Evolutionary conservation across 2,113 vertebrate species (phyloP).

Genomic region (Entelurus aequoreus): DNA sequence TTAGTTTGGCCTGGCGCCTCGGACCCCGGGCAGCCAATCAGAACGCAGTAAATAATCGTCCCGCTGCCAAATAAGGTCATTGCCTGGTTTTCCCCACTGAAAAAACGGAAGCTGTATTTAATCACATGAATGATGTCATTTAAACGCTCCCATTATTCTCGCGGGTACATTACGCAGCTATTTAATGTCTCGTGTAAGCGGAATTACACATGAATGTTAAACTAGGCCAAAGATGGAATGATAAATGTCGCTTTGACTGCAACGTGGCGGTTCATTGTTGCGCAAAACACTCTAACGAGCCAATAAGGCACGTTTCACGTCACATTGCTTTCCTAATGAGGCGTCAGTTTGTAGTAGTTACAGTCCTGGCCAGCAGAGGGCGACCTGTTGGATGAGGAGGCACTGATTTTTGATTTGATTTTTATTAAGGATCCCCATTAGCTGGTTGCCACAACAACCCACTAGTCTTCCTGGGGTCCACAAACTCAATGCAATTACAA

Average conservation of each 20-base stretch:
- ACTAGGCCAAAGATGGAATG: not conserved
- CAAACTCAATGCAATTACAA: too few relatives aligned
- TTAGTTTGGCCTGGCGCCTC: slow-evolving; percentile 36
- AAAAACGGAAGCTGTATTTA: too few relatives aligned
- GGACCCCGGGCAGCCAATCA: slow-evolving; percentile 47
- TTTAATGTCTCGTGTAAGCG: too few relatives aligned
- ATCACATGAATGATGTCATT: not conserved
- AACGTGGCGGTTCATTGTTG: not conserved
- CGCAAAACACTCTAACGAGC: not conserved
- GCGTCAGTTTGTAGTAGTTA: slow-evolving; percentile 22
- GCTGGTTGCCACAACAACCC: too few relatives aligned
- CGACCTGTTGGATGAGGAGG: slow-evolving; percentile 17
- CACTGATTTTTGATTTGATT: not conserved
- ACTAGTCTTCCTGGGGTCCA: too few relatives aligned
- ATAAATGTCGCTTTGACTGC: not conserved
- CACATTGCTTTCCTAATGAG: slow-evolving; percentile 1
- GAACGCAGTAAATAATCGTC: not conserved
- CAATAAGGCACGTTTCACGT: not conserved
- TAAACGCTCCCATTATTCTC: not conserved
- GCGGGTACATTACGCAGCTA: too few relatives aligned
- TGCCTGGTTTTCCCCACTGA: too few relatives aligned
- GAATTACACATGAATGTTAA: not conserved
- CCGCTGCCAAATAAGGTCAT: too few relatives aligned
- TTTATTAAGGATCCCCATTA: too few relatives aligned
- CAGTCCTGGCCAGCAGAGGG: slow-evolving; percentile 53